phyloP scores from a whole-genome alignment of 2,113 vertebrate species.

The Crocuta crocuta region DNA sequence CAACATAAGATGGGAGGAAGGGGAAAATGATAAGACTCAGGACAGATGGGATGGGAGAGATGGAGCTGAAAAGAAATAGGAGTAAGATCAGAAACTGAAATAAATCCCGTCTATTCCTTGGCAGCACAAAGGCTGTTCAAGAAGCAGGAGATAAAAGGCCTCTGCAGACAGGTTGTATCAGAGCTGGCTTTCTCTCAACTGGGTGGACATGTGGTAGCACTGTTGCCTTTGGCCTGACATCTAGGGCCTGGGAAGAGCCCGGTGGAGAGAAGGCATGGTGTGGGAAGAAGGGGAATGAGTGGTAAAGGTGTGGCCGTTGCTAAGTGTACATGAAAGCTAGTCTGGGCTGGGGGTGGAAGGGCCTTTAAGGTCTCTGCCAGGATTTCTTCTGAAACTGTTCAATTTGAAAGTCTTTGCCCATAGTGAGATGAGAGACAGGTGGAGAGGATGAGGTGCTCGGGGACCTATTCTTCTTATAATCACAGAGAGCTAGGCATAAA shows the following conservation, averaged over 20 bases:
- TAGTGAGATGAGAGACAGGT: background rate
- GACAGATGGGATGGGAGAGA: background rate
- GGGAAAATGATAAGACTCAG: background rate
- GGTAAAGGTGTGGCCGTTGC: background rate
- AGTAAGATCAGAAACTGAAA: background rate
- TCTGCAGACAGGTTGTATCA: background rate
- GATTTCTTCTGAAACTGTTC: conserved; percentile 22
- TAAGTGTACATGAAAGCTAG: background rate
- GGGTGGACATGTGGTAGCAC: background rate
- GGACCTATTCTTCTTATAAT: background rate
- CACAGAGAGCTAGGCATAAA: background rate
- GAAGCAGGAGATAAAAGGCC: background rate
- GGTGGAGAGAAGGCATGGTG: background rate
- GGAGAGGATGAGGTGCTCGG: background rate
- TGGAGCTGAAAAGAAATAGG: background rate
- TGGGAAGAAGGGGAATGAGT: too few species aligned
- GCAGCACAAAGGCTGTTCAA: background rate
- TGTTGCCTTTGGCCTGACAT: background rate
- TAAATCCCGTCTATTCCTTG: background rate
- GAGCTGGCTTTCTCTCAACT: background rate
- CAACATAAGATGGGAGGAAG: background rate
- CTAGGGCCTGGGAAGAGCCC: background rate
- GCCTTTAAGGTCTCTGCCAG: background rate
- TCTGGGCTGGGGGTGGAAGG: background rate
- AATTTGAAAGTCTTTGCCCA: background rate